Percentiles rank a stretch among this genome's conserved stretches.
These are phyloP conservation scores for Ursus arctos DNA, from an alignment of 2,113 vertebrate genomes.

Conservation along the genomic window DNA sequence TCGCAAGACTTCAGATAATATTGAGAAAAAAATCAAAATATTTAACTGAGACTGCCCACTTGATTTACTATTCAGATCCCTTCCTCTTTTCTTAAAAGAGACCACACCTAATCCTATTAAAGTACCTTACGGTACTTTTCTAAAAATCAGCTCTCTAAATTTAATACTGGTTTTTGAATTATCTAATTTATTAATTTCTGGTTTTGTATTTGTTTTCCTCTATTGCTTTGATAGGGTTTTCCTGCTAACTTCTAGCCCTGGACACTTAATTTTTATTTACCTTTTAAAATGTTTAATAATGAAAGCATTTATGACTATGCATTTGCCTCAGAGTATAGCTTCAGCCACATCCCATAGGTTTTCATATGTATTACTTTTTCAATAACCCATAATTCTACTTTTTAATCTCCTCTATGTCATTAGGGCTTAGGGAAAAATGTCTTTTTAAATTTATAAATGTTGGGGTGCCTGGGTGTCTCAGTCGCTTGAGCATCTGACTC, in stretches of 20 bases:
- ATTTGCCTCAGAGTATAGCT: constrained; percentile 58
- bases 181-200: background rate
- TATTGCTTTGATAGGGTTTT: background rate
- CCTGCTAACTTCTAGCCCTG: background rate
- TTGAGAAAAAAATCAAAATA: background rate
- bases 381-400: background rate
- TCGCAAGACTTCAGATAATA: background rate
- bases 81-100: background rate
- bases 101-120: background rate
- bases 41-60: background rate
- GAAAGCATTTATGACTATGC: background rate
- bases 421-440: constrained; percentile 5
- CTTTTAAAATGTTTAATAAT: constrained; percentile 19
- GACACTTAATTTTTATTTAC: constrained; percentile 25
- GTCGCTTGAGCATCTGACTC: background rate
- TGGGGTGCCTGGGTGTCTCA: background rate
- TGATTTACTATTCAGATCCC: background rate
- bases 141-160: constrained; percentile 2
- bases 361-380: background rate
- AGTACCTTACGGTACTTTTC: background rate
- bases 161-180: constrained; percentile 38
- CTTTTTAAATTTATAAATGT: constrained; percentile 31
- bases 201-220: background rate
- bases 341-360: background rate
- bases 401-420: constrained; percentile 21